Base-by-base conservation (phyloP, 2,888 invertebrate species). In the Apocheima hispidaria region DNA sequence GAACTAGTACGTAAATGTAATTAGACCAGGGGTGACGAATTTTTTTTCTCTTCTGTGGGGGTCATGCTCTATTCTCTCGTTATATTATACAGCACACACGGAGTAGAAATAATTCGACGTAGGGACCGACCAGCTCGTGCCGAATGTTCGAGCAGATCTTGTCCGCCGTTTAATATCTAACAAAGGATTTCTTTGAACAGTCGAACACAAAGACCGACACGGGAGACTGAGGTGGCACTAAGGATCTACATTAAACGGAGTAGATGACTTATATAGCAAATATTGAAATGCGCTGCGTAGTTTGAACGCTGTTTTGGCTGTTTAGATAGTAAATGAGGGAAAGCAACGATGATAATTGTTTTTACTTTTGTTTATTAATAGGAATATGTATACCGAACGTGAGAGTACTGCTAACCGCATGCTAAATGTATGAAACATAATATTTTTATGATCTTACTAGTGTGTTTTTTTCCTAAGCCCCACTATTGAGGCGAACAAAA, bases 161-260 rank as follows among this genome's bases (percentile, higher is more conserved):
- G 58, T 60, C 66, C 55, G 48, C 41, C 44, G 38, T 55, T 66
- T 55, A 56, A 52, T 64, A 35, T 36, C 46, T 44, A 38, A 68
- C 50, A 71, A 68, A 70, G 40, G 52, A 64, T 48, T 58, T 52
- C 46, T 61, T 57, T 68, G 49, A 62, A 64, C 48, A 40, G 20
- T 36, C 41, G 6, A 10, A 33, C 18, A 63, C 30, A 65, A 56
- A 44, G 54, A 68, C 14, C 43, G 41, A 23, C 9, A 26, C 7
- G 20, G n/a, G 23, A 26, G 48, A 49, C 36, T 54, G 41, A 46
- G 35, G 38, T 56, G 44, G 49, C 48, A 51, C 60, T 62, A 56
- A 35, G 35, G 48, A 51, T 52, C 51, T 35, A 53, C 59, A 51
- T 48, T 30, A 56, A 48, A 52, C 38, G 52, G 14, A 59, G 33